Percentiles rank a stretch among this genome's conserved stretches.
Conservation (phyloP, 2,888 invertebrate species). For the Limnephilus lunatus region DNA sequence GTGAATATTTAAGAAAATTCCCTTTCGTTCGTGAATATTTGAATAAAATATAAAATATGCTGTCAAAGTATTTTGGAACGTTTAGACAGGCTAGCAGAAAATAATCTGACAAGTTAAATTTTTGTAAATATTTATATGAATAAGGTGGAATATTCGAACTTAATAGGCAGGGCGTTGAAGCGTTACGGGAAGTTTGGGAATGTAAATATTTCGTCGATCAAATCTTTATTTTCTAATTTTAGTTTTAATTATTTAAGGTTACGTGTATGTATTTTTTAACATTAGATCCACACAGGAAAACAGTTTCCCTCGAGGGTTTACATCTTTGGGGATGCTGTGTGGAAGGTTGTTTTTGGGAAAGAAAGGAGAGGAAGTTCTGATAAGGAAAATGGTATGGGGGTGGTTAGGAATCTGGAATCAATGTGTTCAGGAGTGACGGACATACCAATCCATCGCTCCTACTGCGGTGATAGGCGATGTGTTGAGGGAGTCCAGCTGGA, state of each 20-base stretch:
- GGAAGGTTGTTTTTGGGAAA: too few species aligned
- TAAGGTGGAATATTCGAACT: background rate
- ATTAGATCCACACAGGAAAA: too few species aligned
- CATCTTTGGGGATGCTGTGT: too few species aligned
- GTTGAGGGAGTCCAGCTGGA: too few species aligned
- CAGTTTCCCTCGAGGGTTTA: too few species aligned
- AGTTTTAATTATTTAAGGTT: background rate
- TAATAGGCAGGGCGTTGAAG: background rate
- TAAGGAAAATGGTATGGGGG: too few species aligned
- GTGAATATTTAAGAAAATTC: background rate
- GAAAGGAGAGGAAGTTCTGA: too few species aligned
- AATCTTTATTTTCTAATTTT: background rate
- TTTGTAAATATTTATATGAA: background rate
- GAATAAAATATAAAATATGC: background rate
- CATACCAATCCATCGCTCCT: too few species aligned
- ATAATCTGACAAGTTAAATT: constrained; percentile 20
- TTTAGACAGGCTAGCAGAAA: constrained; percentile 16
- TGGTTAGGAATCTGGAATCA: too few species aligned
- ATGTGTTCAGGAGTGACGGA: too few species aligned
- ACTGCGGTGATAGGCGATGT: too few species aligned
- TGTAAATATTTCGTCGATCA: background rate
- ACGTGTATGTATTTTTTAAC: background rate
- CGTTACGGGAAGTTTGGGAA: background rate
- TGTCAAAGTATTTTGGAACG: constrained; percentile 30
- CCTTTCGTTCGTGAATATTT: background rate